Evolutionary conservation across 2,113 vertebrate genomes (phyloP).

Genomic region (Xenotilapia leptura): DNA sequence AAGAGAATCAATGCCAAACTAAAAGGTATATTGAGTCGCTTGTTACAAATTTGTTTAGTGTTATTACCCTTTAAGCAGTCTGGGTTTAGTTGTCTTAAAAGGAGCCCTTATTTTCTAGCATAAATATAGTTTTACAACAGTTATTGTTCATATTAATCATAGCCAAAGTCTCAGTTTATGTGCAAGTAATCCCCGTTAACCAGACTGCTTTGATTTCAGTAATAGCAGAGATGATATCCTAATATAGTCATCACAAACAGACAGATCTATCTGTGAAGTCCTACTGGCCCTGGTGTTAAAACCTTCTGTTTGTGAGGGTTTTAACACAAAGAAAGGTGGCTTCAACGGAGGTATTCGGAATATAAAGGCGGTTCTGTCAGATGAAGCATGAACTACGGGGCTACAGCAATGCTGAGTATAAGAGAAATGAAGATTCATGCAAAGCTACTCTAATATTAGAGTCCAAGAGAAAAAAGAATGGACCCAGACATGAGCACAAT

Average conservation of each 20-base stretch:
- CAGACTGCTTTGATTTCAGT: background rate
- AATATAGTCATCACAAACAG: background rate
- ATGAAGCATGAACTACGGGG: background rate
- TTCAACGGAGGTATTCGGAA: accelerated
- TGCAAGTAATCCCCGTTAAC: background rate
- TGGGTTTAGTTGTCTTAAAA: accelerated
- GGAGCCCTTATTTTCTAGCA: background rate
- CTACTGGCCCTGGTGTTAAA: background rate
- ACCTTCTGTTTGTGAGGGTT: background rate
- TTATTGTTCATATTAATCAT: background rate
- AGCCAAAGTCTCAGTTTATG: background rate
- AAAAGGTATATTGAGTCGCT: background rate
- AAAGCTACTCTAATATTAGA: background rate
- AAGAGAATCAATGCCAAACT: background rate
- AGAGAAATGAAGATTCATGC: background rate
- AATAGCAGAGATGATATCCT: background rate
- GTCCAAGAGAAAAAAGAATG: background rate
- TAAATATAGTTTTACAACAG: background rate
- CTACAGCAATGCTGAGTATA: background rate
- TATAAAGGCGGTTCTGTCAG: background rate
- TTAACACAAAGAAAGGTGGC: background rate
- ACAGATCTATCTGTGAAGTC: background rate
- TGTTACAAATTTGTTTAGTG: background rate
- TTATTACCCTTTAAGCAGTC: background rate
- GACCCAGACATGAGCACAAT: accelerated